A percentile compares a stretch with the other conserved stretches of the same genome.
These are phyloP conservation scores for Geophilus truncorum DNA, from an alignment of 2,888 invertebrate genomes.

Conservation along the genomic window DNA sequence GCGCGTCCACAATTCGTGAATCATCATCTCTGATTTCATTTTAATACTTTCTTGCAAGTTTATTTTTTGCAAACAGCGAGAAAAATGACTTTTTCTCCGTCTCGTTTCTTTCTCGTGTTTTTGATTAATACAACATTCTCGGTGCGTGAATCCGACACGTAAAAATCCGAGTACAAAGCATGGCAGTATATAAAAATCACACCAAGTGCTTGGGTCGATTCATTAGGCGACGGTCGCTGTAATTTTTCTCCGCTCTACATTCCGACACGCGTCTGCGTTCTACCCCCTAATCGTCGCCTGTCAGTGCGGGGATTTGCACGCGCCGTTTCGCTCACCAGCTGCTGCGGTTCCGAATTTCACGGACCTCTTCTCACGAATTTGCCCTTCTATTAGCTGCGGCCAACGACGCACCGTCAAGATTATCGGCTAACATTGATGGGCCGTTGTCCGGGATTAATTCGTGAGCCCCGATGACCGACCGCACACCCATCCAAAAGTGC, in stretches of 20 bases:
- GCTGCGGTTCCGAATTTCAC: background rate
- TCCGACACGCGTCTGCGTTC: background rate
- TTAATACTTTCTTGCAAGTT: too few relatives aligned
- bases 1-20: too few relatives aligned
- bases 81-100: too few relatives aligned
- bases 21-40: too few relatives aligned
- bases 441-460: background rate
- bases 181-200: background rate
- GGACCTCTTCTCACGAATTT: background rate
- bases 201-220: background rate
- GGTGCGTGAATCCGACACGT: background rate
- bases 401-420: background rate
- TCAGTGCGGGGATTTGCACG: background rate
- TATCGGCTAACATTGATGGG: background rate
- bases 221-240: background rate
- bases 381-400: background rate
- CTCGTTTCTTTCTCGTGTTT: too few relatives aligned
- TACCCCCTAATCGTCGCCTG: background rate
- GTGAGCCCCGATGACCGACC: background rate
- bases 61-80: too few relatives aligned
- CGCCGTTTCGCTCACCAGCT: background rate
- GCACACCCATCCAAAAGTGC: background rate
- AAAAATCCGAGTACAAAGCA: background rate
- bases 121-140: background rate
- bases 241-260: background rate